Evolutionary conservation across 2,888 invertebrate genomes (phyloP), one percentile per base, ranked within the genome.

Genomic region (Cancer borealis): DNA sequence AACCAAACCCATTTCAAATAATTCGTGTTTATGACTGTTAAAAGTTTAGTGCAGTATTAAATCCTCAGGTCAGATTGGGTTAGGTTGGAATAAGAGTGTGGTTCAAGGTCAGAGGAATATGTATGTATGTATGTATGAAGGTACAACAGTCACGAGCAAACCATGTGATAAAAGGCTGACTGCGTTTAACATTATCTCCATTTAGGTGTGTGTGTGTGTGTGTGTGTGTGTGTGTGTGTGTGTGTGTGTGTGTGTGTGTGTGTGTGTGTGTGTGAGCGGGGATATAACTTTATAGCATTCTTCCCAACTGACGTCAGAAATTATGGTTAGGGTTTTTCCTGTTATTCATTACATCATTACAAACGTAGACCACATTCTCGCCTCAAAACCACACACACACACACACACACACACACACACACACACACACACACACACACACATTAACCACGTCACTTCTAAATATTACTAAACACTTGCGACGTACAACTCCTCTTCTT

Each of bases 401-500:
- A 21, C 66, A 66, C 66, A 66, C 66, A 66, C 66, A 66, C 66
- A 66, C 66, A 66, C 66, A 66, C 66, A 66, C 66, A 66, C 66
- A 66, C 66, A 66, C 66, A 66, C 66, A 66, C 66, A 66, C 66
- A 66, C 91, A 60, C 39, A 91, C 39, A 46, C 39, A 91, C 60
- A 91, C 60, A 73, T 2, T 21, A 21, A 26, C 54, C 46, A 21
- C 21, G 6, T 17, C 39, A 60, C 89, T 30, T n/a, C 10, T n/a
- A 89, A 26, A 89, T 10, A 89, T 30, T 26, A n/a, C n/a, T 21
- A 84, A n/a, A 10, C 84, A 84, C 84, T 54, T 54, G 54, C 39
- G 39, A 39, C 39, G 39, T 39, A 39, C 39, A 39, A 39, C 2
- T 39, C 39, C 39, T 39, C 39, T 39, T 39, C 39, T 39, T 39